Evolutionary conservation across 2,888 invertebrate species (phyloP).

Genomic region (Rhopalosiphum nymphaeae): DNA sequence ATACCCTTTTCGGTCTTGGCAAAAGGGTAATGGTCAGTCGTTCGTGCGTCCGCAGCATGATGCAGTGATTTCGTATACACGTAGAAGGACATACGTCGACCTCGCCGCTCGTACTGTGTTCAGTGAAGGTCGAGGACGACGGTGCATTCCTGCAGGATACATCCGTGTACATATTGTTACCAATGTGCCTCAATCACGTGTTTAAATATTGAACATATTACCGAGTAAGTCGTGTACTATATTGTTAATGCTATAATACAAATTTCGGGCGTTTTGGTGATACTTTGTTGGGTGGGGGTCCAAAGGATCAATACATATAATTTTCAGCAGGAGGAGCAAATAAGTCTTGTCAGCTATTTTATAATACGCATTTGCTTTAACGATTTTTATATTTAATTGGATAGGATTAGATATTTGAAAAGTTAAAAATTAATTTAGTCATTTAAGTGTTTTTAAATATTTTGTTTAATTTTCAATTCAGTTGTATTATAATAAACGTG

Average conservation of each 20-base stretch:
- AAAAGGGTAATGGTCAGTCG: conserved; percentile 47
- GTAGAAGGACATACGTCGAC: conserved; percentile 6
- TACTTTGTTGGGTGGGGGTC: not conserved
- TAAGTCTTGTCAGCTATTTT: not conserved
- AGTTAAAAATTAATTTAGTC: not conserved
- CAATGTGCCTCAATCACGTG: not conserved
- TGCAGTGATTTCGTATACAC: not conserved
- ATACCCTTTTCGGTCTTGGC: not conserved
- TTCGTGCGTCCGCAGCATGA: not conserved
- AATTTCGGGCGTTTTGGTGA: not conserved
- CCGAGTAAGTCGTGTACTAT: not conserved
- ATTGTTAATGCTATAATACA: not conserved
- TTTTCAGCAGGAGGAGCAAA: not conserved
- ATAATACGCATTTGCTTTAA: not conserved
- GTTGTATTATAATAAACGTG: not conserved
- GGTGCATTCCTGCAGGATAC: not conserved
- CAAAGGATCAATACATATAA: not conserved
- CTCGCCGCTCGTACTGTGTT: not conserved
- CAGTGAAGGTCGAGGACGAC: conserved; percentile 39
- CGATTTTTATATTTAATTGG: not conserved
- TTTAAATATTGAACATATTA: not conserved
- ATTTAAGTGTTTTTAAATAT: not conserved
- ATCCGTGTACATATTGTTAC: not conserved
- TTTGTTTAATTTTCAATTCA: not conserved
- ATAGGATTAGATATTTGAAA: not conserved